Evolutionary conservation across 1,140 invertebrate species (phyloP), one percentile per base, ranked within the genome.

Genomic region (Pogonomyrmex barbatus): DNA sequence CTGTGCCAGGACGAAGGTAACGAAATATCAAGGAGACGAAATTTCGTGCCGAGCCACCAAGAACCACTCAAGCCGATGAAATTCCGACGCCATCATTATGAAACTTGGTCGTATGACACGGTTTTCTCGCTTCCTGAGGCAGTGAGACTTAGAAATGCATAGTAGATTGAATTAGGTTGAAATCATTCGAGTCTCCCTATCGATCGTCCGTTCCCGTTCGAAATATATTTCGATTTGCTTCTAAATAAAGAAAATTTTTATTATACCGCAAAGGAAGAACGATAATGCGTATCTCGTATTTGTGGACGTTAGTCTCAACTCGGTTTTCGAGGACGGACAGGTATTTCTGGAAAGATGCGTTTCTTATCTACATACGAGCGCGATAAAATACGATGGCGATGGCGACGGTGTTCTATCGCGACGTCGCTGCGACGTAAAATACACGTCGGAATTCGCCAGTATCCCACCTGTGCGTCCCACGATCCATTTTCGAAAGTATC

Each of bases 31-130:
- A 33, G 52, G 30, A 68, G 30, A 85, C 58, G 85, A 63, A 75
- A 75, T 65, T 54, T 75, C 60, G 6, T 73, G 58, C 14, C 14
- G 8, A 67, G 14, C 50, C 52, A 17, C 5, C 33, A 30, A 63
- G 58, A 87, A 65, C 65, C 86, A 89, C 88, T 91, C 86, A 81
- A 77, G 65, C 42, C 82, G 78, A 91, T 91, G 90, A 89, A 89
- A 91, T 71, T 88, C 75, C 50, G 76, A 77, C 73, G 82, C 62
- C 70, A 73, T 90, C 86, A 84, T 88, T 84, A 84, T 36, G 33
- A 42, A 45, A 79, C 39, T 78, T n/a, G 36, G 39, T 50, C 70
- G 70, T 75, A 65, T 62, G 65, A 56, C 56, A 47, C 67, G 30
- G 42, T 86, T 70, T 45, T 47, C 24, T 50, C 24, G 39, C 4